Evolutionary conservation across 2,888 invertebrate species (phyloP).

Genomic region (Oconnorella tubifera): DNA sequence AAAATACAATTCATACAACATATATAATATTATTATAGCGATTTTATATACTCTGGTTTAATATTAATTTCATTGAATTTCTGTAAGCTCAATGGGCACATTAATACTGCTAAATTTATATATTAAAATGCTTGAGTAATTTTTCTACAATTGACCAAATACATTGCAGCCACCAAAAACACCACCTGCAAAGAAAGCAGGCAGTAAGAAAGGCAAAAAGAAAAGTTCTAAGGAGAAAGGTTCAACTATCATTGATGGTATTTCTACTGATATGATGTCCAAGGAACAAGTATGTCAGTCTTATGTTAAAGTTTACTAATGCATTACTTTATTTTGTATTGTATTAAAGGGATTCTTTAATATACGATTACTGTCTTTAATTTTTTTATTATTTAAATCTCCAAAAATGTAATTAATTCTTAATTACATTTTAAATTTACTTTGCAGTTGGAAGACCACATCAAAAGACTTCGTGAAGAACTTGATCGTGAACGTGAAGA

Average conservation of each 20-base stretch:
- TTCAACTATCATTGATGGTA: constrained; percentile 70
- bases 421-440: constrained; percentile 13
- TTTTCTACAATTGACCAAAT: too few relatives aligned
- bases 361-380: neutral
- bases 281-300: constrained; percentile 68
- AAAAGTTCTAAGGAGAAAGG: constrained; percentile 50
- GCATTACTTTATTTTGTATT: constrained; percentile 9
- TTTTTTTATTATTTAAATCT: neutral
- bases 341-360: too few relatives aligned
- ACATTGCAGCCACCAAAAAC: too few relatives aligned
- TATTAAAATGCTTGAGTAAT: too few relatives aligned
- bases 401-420: neutral
- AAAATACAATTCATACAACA: too few relatives aligned
- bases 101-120: too few relatives aligned
- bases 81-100: too few relatives aligned
- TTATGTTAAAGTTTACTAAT: neutral
- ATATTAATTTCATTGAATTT: too few relatives aligned
- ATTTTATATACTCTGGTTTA: too few relatives aligned
- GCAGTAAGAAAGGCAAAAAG: constrained; percentile 45
- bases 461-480: constrained; percentile 79
- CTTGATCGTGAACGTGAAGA: constrained; percentile 91
- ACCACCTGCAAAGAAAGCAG: too few relatives aligned
- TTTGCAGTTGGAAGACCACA: constrained; percentile 80
- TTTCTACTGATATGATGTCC: constrained; percentile 86
- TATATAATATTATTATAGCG: too few relatives aligned